Percentiles rank a stretch among this genome's conserved stretches.
phyloP scores from a whole-genome alignment of 92 coral and sea anemone genomes.

The Phenganax marumi region DNA sequence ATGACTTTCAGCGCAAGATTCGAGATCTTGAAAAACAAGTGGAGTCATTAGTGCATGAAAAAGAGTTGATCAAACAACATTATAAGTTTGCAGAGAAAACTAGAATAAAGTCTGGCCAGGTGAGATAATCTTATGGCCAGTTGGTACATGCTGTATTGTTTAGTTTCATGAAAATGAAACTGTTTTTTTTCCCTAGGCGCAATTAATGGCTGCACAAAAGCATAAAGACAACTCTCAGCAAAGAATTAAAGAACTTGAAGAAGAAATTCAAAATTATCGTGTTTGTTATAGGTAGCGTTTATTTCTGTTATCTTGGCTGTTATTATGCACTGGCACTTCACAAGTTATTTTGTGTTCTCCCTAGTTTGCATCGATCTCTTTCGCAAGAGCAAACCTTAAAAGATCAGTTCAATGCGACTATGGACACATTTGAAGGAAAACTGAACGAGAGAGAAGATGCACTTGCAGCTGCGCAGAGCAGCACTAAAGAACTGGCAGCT shows the following conservation, averaged over 20 bases:
- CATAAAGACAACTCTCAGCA: conserved; percentile 72
- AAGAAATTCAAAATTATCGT: conserved; percentile 87
- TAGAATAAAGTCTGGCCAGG: conserved; percentile 88
- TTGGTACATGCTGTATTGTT: neutral
- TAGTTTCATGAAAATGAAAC: neutral
- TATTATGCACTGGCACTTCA: neutral
- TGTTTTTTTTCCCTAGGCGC: conserved; percentile 53
- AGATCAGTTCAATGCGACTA: conserved; percentile 91
- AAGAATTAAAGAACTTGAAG: conserved; percentile 82
- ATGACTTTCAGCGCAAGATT: conserved; percentile 75
- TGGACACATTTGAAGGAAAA: conserved; percentile 90
- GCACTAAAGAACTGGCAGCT: conserved; percentile 77
- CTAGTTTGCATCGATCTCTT: conserved; percentile 85
- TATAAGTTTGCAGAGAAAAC: conserved; percentile 85
- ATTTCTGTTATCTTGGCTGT: neutral
- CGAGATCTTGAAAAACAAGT: conserved; percentile 77
- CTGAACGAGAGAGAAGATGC: conserved; percentile 75
- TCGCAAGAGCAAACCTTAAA: conserved; percentile 84
- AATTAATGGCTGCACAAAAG: conserved; percentile 77
- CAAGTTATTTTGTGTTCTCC: neutral
- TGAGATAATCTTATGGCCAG: conserved; percentile 13
- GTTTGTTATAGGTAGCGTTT: conserved; percentile 85
- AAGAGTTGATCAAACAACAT: conserved; percentile 74
- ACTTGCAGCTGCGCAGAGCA: conserved; percentile 78
- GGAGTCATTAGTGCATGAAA: conserved; percentile 69